Percentiles rank a stretch among this genome's conserved stretches.
Evolutionary conservation across 2,113 vertebrate genomes (phyloP).

Genomic region (Cichladusa arquata): DNA sequence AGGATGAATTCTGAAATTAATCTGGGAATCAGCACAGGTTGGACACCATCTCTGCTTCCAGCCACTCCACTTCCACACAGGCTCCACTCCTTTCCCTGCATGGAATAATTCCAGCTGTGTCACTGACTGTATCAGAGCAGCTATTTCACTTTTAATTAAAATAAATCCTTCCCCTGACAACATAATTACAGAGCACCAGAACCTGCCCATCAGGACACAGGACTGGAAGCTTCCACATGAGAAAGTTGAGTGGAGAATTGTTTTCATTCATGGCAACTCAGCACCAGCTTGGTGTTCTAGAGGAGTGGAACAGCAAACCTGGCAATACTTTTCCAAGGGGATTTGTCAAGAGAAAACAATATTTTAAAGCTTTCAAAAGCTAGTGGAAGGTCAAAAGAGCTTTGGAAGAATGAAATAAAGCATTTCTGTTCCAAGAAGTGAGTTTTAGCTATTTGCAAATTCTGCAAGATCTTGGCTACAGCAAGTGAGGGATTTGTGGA

Average conservation of each 20-base stretch:
- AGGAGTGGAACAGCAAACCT: neutral
- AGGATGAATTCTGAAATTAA: neutral
- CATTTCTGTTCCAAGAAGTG: accelerated
- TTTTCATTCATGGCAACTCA: neutral
- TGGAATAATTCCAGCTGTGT: accelerated
- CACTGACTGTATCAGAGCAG: neutral
- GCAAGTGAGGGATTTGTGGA: accelerated
- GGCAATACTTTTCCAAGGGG: neutral
- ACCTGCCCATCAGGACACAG: neutral
- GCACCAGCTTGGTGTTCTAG: neutral
- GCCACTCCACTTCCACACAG: neutral
- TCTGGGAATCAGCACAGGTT: neutral
- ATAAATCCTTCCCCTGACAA: neutral
- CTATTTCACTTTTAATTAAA: neutral
- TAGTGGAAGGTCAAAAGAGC: neutral
- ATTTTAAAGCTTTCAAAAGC: neutral
- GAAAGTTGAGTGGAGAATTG: neutral
- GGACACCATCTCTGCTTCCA: neutral
- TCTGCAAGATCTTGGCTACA: neutral
- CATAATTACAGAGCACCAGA: neutral
- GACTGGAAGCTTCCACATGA: neutral
- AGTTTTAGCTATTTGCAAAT: neutral
- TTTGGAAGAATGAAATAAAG: neutral
- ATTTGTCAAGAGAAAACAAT: neutral
- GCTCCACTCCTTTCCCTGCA: neutral